Base-by-base conservation (phyloP, 2,888 invertebrate genomes). In the Trachelus tabidus region DNA sequence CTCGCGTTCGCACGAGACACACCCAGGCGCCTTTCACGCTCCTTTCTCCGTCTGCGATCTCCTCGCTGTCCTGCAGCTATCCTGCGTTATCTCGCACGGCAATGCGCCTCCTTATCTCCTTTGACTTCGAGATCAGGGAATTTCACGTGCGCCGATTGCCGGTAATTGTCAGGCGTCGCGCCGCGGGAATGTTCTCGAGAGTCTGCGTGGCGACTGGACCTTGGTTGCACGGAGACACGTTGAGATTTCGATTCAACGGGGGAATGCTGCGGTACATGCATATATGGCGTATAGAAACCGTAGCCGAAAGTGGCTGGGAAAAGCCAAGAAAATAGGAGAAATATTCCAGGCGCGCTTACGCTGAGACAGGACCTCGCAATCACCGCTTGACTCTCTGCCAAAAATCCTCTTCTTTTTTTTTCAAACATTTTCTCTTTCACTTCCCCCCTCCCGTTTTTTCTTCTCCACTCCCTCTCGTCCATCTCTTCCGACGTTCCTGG, bases 381-480 rank as follows among this genome's bases (percentile, higher is more conserved):
- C 89, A 90, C 89, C 85, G 87, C 86, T 90, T 91, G 90, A 90
- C 87, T 87, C 87, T 84, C 82, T 89, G 90, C 90, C 90, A 90
- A 89, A 81, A 84, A 85, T 84, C 23, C 56, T 56, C 76, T 81
- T 81, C 34, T 73, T 15, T 30, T 79, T 71, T 77, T 30, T 30
- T 35, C 12, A 12, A 6, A 34, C 71, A 35, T 77, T 69, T 34
- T 77, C 77, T 76, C 69, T 35, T 68, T 71, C 74, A n/a, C 56
- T 68, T 68, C 31, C 34, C 56, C 69, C 23, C 34, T 68, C 69
- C 31, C 75, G 33, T 56, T 75, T 30, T 69, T 75, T 30, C 68
- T n/a, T 40, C 11, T 75, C 30, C 34, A 11, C 56, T 77, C 56
- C 35, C 37, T n/a, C 75, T 37, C 34, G 73, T 76, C 74, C 34